Percentiles rank a stretch among this genome's conserved stretches.
Evolutionary conservation across 2,888 invertebrate genomes (phyloP).

Genomic region (Neoascia interrupta): DNA sequence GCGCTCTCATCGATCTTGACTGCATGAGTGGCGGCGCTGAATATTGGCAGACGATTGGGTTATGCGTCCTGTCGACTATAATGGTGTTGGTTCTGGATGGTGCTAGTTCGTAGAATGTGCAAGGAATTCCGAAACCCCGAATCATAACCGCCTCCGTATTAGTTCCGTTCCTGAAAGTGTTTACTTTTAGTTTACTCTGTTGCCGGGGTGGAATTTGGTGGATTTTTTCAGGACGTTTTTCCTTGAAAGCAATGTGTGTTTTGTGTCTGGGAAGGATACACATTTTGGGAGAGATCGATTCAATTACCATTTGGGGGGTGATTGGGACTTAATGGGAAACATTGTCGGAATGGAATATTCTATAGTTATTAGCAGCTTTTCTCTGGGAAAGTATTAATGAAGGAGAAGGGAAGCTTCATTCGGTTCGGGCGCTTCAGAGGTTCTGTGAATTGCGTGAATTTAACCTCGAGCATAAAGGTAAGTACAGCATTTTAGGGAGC

Average conservation of each 20-base stretch:
- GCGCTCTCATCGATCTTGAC: slow-evolving; percentile 25
- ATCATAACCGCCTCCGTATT: slow-evolving; percentile 46
- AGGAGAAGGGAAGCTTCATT: too few relatives aligned
- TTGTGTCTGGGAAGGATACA: slow-evolving; percentile 15
- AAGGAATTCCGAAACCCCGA: slow-evolving; percentile 45
- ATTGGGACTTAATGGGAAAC: slow-evolving; percentile 40
- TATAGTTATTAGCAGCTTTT: slow-evolving; percentile 13
- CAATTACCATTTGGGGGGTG: slow-evolving; percentile 46
- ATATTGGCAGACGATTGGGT: slow-evolving; percentile 26
- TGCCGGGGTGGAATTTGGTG: slow-evolving; percentile 1
- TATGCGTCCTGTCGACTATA: slow-evolving; percentile 15
- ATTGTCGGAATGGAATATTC: slow-evolving; percentile 18
- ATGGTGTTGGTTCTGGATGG: not conserved
- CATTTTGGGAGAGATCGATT: slow-evolving; percentile 36
- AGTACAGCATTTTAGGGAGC: too few relatives aligned
- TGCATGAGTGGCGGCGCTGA: slow-evolving; percentile 24
- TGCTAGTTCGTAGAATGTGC: slow-evolving; percentile 2
- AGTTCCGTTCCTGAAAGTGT: slow-evolving; percentile 46
- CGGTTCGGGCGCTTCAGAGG: too few relatives aligned
- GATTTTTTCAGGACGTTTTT: not conserved
- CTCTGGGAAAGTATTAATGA: too few relatives aligned
- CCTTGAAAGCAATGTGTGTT: not conserved
- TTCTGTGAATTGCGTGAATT: too few relatives aligned
- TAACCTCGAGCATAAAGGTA: too few relatives aligned
- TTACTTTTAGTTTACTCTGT: slow-evolving; percentile 33